Base-by-base conservation (phyloP, 92 coral and sea anemone species). In the Umimayanthus kanabou region DNA sequence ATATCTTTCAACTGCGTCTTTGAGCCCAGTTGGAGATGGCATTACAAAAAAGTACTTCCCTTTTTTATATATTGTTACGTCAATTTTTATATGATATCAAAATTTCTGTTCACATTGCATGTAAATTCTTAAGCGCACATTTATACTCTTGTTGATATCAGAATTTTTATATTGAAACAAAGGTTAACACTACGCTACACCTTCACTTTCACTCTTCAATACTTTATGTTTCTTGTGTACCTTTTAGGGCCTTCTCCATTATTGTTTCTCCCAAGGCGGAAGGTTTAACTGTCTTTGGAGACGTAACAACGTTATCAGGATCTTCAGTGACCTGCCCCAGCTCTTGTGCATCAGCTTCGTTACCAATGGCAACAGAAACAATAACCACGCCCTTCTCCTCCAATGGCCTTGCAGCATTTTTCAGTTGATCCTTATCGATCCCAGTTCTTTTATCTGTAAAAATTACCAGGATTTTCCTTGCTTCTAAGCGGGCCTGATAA, bases 381-480 rank as follows among this genome's bases (percentile, higher is more conserved):
- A 90, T 67, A 43, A 72, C 64, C 14, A 90, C 79, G 58, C 84
- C 89, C 4, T 57, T 66, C 45, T 83, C 82, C 42, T 77, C 83
- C 14, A 90, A 74, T 42, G 57, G 88, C 50, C 53, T 78, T 43
- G 85, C 78, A 37, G 71, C 84, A 49, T 39, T 71, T 30, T 14
- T n/a, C 79, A 90, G n/a, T 37, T 83, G 47, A n/a, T 61, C 78
- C 29, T n/a, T 66, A 14, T 85, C 77, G n/a, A 50, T 45, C 2
- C 90, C 89, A 28, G 92, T 53, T 16, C 40, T 87, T 39, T 84
- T 76, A 39, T 87, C 84, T 43, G 83, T 80, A 85, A 90, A 85
- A 20, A 90, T 45, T 6, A 90, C 81, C 7, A 86, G 89, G 64
- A 90, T 78, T 86, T 90, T 90, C 87, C 83, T 71, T 30, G 92